Evolutionary conservation across 2,797 vertebrate genomes (phyloP).

Genomic region (Aphelocoma californica): DNA sequence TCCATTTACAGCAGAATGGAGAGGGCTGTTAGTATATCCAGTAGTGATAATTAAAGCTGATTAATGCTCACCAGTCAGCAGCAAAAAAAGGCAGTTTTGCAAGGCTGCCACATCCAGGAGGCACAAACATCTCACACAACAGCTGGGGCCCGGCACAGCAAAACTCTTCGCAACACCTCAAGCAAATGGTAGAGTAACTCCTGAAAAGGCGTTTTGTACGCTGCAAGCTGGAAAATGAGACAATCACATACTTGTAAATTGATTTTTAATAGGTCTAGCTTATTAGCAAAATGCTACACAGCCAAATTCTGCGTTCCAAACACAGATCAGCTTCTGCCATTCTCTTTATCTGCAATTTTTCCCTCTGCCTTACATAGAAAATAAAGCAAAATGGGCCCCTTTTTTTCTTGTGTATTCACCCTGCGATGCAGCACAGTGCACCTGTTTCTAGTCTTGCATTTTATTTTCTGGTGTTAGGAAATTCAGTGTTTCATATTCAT

Average conservation of each 20-base stretch:
- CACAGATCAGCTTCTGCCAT: neutral
- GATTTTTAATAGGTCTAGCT: neutral
- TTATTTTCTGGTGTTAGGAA: neutral
- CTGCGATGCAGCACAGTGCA: accelerated
- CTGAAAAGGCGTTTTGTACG: neutral
- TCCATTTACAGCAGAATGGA: slow-evolving; percentile 20
- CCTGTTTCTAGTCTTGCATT: neutral
- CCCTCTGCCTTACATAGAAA: neutral
- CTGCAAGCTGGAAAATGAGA: neutral
- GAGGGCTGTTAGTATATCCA: neutral
- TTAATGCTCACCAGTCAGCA: neutral
- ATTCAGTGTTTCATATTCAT: neutral
- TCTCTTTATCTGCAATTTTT: neutral
- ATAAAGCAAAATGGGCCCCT: neutral
- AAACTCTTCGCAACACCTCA: neutral
- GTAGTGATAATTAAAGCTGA: slow-evolving; percentile 32
- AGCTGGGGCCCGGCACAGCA: neutral
- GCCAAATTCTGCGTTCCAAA: neutral
- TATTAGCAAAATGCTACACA: neutral
- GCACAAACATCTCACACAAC: neutral
- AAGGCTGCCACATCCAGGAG: neutral
- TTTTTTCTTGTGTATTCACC: neutral
- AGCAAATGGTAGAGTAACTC: neutral
- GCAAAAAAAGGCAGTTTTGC: neutral
- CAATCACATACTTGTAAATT: neutral